These are phyloP conservation scores for Mactromeris polynyma DNA, from an alignment of 2,888 invertebrate genomes.

Conservation along the genomic window DNA sequence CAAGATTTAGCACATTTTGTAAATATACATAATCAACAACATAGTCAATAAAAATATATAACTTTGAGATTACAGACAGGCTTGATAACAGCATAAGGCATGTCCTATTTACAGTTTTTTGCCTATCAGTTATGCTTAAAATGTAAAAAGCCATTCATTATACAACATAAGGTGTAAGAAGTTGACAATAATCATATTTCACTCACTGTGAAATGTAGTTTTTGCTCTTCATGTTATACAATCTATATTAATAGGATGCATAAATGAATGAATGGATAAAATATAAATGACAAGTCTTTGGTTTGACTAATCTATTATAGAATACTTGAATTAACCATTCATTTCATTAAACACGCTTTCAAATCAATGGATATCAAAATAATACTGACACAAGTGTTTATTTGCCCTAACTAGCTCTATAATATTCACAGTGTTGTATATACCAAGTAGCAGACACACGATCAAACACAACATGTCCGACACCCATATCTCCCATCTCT, in stretches of 20 bases:
- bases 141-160: conserved; percentile 8
- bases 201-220: neutral
- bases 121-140: neutral
- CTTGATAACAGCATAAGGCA: neutral
- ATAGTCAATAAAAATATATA: neutral
- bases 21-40: neutral
- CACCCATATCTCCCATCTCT: conserved; percentile 70
- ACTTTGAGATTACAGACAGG: neutral
- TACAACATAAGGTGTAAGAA: too few species aligned
- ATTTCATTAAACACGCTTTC: too few species aligned
- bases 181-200: conserved; percentile 7
- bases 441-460: conserved; percentile 65
- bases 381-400: too few species aligned
- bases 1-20: neutral
- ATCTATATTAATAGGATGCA: too few species aligned
- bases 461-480: conserved; percentile 70
- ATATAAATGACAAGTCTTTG: too few species aligned
- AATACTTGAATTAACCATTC: too few species aligned
- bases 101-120: neutral
- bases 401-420: conserved; percentile 41
- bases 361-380: too few species aligned
- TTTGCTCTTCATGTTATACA: too few species aligned
- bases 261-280: too few species aligned
- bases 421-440: conserved; percentile 60
- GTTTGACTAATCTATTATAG: too few species aligned